phyloP scores from a whole-genome alignment of 2,797 vertebrate genomes.

The Strix occidentalis region DNA sequence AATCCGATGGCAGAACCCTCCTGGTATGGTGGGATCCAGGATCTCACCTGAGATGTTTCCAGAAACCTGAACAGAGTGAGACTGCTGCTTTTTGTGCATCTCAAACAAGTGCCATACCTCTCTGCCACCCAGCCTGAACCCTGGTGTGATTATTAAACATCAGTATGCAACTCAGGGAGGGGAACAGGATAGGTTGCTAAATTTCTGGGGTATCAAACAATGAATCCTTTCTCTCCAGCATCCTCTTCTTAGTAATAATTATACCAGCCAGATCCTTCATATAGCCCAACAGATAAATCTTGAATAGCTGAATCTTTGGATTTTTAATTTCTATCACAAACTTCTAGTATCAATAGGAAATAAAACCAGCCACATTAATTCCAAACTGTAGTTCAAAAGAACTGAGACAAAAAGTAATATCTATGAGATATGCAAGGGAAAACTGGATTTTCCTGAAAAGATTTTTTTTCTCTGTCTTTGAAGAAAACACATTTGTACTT shows the following conservation, averaged over 20 bases:
- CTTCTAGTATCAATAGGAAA: neutral
- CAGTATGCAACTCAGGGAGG: neutral
- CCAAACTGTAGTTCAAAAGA: neutral
- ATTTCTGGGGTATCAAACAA: neutral
- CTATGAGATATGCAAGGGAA: neutral
- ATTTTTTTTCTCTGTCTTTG: neutral
- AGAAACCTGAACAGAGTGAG: neutral
- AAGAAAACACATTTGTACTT: neutral
- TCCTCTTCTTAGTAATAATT: neutral
- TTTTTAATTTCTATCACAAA: neutral
- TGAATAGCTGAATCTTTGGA: neutral
- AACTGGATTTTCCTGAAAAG: neutral
- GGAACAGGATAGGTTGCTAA: neutral
- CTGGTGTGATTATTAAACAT: neutral
- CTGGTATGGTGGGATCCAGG: neutral
- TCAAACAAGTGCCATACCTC: neutral
- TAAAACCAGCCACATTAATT: neutral
- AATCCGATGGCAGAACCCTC: neutral
- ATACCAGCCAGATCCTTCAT: neutral
- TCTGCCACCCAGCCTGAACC: neutral
- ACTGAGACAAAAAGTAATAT: neutral
- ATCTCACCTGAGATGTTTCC: neutral
- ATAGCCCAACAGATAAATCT: neutral
- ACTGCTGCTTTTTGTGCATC: neutral
- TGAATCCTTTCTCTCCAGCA: neutral